phyloP scores from a whole-genome alignment of 2,797 vertebrate genomes.

The Enteromius thamalakanensis region DNA sequence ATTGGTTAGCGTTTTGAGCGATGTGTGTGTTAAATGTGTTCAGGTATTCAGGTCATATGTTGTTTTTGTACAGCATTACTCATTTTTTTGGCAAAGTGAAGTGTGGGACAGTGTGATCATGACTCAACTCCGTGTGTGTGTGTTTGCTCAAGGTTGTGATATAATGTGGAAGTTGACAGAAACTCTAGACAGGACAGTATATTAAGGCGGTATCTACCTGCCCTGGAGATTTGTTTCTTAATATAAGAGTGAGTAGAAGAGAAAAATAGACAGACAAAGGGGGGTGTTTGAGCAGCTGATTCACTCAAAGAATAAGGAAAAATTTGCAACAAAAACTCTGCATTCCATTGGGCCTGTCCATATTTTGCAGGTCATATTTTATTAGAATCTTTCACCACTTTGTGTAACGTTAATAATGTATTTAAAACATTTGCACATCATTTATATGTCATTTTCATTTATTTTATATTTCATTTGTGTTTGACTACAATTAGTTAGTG shows the following conservation, averaged over 20 bases:
- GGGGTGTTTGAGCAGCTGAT: background rate
- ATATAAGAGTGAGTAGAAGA: background rate
- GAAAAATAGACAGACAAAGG: background rate
- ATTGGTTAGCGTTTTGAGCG: background rate
- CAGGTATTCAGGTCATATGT: slow-evolving; percentile 26
- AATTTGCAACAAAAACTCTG: background rate
- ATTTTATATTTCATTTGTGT: background rate
- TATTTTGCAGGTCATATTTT: background rate
- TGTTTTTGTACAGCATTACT: slow-evolving; percentile 28
- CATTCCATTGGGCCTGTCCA: background rate
- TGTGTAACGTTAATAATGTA: background rate
- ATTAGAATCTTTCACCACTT: background rate
- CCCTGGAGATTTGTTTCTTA: slow-evolving; percentile 19
- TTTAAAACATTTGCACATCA: background rate
- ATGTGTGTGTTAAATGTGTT: slow-evolving; percentile 22
- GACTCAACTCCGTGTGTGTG: background rate
- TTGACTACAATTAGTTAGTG: background rate
- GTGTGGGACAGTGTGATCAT: slow-evolving; percentile 5
- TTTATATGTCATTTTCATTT: background rate
- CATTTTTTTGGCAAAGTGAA: background rate
- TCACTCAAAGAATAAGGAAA: background rate
- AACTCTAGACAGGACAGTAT: slow-evolving; percentile 19
- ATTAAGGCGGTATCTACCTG: slow-evolving; percentile 11
- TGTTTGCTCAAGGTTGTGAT: slow-evolving; percentile 16
- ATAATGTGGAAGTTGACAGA: slow-evolving; percentile 22